Conservation (phyloP, 1,140 invertebrate species). For the Hyphantria cunea region DNA sequence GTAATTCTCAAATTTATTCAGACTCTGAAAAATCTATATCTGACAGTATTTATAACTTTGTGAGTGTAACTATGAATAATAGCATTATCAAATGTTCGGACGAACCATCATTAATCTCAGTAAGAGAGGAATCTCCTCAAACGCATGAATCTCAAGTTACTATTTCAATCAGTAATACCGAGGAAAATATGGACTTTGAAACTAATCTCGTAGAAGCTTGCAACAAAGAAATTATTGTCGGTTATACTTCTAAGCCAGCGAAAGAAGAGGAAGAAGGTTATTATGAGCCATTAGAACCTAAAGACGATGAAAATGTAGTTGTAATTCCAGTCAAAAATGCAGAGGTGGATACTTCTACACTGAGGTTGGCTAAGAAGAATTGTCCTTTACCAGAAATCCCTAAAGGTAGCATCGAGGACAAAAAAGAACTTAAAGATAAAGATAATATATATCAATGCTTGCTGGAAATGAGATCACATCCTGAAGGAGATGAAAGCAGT, state of each 20-base stretch:
- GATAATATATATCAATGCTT: constrained; percentile 77
- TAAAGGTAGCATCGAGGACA: constrained; percentile 32
- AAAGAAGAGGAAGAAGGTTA: constrained; percentile 66
- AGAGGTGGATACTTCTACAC: constrained; percentile 31
- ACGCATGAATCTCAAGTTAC: constrained; percentile 41
- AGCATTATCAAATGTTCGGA: constrained; percentile 40
- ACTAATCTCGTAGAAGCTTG: constrained; percentile 76
- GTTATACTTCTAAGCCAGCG: constrained; percentile 62
- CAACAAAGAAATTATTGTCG: constrained; percentile 69
- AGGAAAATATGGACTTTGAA: constrained; percentile 67
- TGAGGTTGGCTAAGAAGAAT: constrained; percentile 69
- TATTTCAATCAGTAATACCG: constrained; percentile 24
- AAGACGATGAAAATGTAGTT: constrained; percentile 53
- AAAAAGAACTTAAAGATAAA: constrained; percentile 51
- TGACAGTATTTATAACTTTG: constrained; percentile 62
- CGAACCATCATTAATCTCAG: constrained; percentile 45
- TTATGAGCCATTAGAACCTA: constrained; percentile 75
- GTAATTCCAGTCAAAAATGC: constrained; percentile 58
- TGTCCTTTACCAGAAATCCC: constrained; percentile 80
- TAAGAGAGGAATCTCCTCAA: constrained; percentile 51
- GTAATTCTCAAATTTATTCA: constrained; percentile 63
- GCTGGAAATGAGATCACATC: constrained; percentile 71
- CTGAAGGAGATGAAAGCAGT: constrained; percentile 74
- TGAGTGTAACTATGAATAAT: constrained; percentile 56
- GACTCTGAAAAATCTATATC: constrained; percentile 62